Conservation (phyloP, 2,888 invertebrate species). For the Leucoma salicis region DNA sequence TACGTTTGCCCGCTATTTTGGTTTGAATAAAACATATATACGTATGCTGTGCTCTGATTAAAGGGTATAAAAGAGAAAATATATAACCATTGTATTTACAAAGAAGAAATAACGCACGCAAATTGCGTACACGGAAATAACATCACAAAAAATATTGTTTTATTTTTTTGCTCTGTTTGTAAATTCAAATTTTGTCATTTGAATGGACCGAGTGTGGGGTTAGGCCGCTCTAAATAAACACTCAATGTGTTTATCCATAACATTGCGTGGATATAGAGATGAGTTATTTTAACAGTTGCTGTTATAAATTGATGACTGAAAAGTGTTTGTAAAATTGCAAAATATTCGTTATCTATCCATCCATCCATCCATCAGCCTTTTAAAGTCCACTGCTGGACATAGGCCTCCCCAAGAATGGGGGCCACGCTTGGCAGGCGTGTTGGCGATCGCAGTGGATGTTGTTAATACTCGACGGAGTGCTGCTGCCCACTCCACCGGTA, state of each 20-base stretch:
- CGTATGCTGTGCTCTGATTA: conserved; percentile 30
- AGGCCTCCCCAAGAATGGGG: no score
- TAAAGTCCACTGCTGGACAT: no score
- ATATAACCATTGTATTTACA: conserved; percentile 14
- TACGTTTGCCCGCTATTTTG: conserved; percentile 10
- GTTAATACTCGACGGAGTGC: no score
- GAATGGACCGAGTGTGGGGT: neutral
- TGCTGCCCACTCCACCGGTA: no score
- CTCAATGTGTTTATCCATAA: neutral
- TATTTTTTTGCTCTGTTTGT: conserved; percentile 4
- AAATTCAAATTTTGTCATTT: conserved; percentile 9
- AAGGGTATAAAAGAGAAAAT: conserved; percentile 30
- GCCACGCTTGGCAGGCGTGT: no score
- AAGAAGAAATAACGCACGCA: conserved; percentile 25
- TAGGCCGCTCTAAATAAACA: neutral
- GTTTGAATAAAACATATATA: conserved; percentile 34
- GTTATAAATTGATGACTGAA: neutral
- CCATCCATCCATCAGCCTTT: no score
- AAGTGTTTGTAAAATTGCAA: no score
- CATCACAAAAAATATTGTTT: conserved; percentile 3
- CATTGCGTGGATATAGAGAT: neutral
- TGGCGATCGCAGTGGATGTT: no score
- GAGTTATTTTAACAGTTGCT: neutral
- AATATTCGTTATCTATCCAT: no score
- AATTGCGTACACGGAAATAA: conserved; percentile 24